Percentiles rank a stretch among this genome's conserved stretches.
Conservation (phyloP, 2,797 vertebrate species). For the Ctenosaura bakeri region DNA sequence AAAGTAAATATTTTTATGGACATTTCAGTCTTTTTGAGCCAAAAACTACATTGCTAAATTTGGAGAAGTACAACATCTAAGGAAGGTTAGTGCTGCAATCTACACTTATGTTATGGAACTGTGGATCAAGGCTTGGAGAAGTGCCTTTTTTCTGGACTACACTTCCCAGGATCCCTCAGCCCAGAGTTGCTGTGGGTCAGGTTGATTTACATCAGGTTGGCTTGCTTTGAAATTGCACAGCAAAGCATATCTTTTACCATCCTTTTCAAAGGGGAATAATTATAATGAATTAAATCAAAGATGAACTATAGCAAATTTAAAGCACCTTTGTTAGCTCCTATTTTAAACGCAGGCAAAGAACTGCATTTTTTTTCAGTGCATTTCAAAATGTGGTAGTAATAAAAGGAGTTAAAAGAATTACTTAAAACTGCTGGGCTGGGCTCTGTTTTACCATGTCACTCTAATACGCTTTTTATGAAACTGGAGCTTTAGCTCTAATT, state of each 20-base stretch:
- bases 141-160: no score
- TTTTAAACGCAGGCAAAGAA: background rate
- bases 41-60: no score
- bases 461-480: slow-evolving; percentile 71
- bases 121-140: no score
- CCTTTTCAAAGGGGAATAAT: background rate
- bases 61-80: no score
- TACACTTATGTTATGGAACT: no score
- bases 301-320: background rate
- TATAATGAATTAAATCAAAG: background rate
- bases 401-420: slow-evolving; percentile 58
- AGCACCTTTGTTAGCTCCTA: background rate
- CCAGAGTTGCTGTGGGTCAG: background rate
- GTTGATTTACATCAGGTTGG: background rate
- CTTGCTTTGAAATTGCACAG: background rate
- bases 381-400: slow-evolving; percentile 29
- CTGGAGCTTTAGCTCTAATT: slow-evolving; percentile 38
- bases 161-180: no score
- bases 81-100: no score
- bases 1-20: no score
- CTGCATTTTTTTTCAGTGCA: background rate
- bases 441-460: slow-evolving; percentile 61
- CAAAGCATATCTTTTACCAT: background rate
- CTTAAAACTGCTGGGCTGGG: slow-evolving; percentile 31
- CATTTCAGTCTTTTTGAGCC: no score